These are phyloP conservation scores for Sphinx pinastri DNA, from an alignment of 2,888 invertebrate genomes.

Conservation along the genomic window DNA sequence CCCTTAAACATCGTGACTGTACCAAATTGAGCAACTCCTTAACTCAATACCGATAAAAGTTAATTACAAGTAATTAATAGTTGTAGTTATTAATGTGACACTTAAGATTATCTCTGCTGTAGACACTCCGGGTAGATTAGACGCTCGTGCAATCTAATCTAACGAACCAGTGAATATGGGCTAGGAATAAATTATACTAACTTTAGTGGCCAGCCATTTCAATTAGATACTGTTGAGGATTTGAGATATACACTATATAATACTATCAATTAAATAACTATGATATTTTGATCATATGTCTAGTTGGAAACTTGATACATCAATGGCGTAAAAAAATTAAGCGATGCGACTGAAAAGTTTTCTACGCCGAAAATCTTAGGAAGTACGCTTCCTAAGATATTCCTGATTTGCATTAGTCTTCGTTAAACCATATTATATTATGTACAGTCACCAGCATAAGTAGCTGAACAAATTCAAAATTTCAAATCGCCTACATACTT, in stretches of 20 bases:
- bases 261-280: not conserved
- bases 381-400: too few species aligned
- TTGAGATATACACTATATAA: not conserved
- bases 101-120: conserved; percentile 15
- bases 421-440: too few species aligned
- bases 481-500: too few species aligned
- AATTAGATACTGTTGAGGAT: conserved; percentile 3
- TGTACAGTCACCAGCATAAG: too few species aligned
- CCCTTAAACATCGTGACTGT: not conserved
- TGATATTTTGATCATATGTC: too few species aligned
- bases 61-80: conserved; percentile 19
- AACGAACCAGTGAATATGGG: conserved; percentile 14
- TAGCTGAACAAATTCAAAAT: too few species aligned
- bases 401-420: too few species aligned
- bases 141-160: conserved; percentile 9
- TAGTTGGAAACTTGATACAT: too few species aligned
- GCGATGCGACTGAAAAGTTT: too few species aligned
- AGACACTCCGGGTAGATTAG: conserved; percentile 17
- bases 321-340: too few species aligned
- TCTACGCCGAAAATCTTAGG: too few species aligned
- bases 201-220: not conserved
- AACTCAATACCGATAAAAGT: conserved; percentile 2
- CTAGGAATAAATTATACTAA: conserved; percentile 14
- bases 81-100: conserved; percentile 21
- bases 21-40: conserved; percentile 1